Conservation (phyloP, 1,140 invertebrate genomes). For the Galendromus occidentalis region DNA sequence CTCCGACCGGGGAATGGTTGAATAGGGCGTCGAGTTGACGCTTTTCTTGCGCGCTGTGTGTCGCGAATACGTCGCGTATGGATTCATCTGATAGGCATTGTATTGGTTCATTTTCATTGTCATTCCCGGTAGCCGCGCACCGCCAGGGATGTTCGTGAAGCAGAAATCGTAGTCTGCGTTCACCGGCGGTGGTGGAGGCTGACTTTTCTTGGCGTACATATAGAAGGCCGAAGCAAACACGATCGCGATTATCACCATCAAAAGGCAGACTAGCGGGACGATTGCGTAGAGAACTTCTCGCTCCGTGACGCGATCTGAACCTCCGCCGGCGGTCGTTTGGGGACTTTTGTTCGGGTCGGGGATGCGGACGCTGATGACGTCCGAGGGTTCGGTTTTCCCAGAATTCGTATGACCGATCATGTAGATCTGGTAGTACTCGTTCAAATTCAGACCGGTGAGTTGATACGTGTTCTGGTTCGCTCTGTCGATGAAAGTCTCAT, state of each 20-base stretch:
- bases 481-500: not conserved
- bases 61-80: not conserved
- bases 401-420: not conserved
- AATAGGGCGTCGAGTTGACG: not conserved
- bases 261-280: not conserved
- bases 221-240: not conserved
- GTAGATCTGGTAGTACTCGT: conserved; percentile 9
- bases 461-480: not conserved
- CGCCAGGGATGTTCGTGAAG: conserved; percentile 1
- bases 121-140: not conserved
- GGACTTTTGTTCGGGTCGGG: conserved; percentile 7
- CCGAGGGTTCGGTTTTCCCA: conserved; percentile 5
- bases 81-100: conserved; percentile 8
- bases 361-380: not conserved
- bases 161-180: conserved; percentile 10
- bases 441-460: not conserved
- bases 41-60: not conserved
- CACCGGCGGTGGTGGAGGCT: not conserved
- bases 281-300: not conserved
- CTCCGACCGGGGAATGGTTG: not conserved
- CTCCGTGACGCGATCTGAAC: not conserved
- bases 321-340: not conserved
- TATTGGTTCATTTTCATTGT: conserved; percentile 8
- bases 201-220: not conserved
- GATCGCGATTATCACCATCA: not conserved